Percentiles rank a stretch among this genome's conserved stretches.
Evolutionary conservation across 53 echinoderm and acorn worm species (phyloP).

Genomic region (Temnopleurus reevesii): DNA sequence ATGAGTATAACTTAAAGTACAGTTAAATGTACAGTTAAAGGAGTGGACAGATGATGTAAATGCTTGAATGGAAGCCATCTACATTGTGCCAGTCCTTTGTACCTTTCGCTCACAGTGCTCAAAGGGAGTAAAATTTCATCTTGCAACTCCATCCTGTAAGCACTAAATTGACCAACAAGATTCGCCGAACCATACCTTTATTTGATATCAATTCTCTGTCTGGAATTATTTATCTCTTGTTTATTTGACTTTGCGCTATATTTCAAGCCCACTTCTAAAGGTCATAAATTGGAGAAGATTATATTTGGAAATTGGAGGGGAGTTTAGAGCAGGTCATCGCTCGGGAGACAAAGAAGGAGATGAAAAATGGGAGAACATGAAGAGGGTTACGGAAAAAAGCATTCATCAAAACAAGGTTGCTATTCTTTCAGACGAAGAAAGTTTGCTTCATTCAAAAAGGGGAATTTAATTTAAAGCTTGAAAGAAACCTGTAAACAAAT

Average conservation of each 20-base stretch:
- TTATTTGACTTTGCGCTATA: slow-evolving; percentile 23
- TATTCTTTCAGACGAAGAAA: not conserved
- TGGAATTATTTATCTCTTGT: not conserved
- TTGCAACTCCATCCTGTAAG: no score
- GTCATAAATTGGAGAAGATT: not conserved
- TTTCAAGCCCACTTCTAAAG: slow-evolving; percentile 15
- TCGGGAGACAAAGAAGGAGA: no score
- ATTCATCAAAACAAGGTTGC: not conserved
- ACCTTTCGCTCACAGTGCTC: no score
- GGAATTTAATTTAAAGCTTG: not conserved
- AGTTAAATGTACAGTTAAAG: no score
- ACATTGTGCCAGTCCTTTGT: no score
- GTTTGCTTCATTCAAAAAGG: not conserved
- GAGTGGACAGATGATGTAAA: no score
- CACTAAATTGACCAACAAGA: not conserved
- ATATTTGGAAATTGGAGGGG: slow-evolving; percentile 1
- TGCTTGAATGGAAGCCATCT: no score
- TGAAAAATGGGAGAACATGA: not conserved
- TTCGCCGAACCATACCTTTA: not conserved
- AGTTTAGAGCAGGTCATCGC: not conserved
- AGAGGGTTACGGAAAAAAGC: not conserved
- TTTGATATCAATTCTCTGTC: slow-evolving; percentile 11
- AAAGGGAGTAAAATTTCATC: no score
- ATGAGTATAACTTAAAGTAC: no score
- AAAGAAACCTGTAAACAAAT: not conserved